Percentiles rank a stretch among this genome's conserved stretches.
phyloP scores from a whole-genome alignment of 2,888 invertebrate genomes.

The Campoplex nolae region DNA sequence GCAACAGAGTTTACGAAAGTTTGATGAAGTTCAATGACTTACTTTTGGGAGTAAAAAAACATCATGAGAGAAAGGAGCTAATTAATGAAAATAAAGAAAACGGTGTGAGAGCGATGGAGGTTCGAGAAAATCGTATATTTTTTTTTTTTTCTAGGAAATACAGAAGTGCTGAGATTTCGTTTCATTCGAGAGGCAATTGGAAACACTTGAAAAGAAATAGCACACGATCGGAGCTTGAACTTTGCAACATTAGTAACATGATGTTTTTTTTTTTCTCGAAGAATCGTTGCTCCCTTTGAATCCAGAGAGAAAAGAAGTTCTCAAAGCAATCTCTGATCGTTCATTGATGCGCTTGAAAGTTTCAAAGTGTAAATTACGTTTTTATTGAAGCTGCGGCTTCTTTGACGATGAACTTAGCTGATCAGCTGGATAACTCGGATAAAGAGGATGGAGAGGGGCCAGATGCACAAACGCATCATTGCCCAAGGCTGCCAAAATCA shows the following conservation, averaged over 20 bases:
- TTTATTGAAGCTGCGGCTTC: background rate
- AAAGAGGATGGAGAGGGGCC: background rate
- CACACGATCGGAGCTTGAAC: background rate
- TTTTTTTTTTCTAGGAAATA: background rate
- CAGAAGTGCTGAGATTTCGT: background rate
- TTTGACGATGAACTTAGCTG: constrained; percentile 14
- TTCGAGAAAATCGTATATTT: background rate
- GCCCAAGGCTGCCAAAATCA: constrained; percentile 46
- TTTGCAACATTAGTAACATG: background rate
- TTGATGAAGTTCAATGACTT: background rate
- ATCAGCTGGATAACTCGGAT: background rate
- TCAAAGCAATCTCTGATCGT: background rate
- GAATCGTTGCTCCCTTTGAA: background rate
- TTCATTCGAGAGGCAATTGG: background rate
- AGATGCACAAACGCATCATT: constrained; percentile 27
- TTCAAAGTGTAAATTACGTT: background rate
- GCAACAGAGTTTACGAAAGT: background rate
- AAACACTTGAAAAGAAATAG: background rate
- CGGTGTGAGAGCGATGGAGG: background rate
- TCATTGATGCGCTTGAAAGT: background rate
- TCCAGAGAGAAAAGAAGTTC: background rate
- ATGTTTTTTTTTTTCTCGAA: background rate
- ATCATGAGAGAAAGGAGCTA: background rate
- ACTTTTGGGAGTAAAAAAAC: background rate
- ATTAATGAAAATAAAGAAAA: background rate